Base-by-base conservation (phyloP, 2,113 vertebrate species). In the Pionites leucogaster region DNA sequence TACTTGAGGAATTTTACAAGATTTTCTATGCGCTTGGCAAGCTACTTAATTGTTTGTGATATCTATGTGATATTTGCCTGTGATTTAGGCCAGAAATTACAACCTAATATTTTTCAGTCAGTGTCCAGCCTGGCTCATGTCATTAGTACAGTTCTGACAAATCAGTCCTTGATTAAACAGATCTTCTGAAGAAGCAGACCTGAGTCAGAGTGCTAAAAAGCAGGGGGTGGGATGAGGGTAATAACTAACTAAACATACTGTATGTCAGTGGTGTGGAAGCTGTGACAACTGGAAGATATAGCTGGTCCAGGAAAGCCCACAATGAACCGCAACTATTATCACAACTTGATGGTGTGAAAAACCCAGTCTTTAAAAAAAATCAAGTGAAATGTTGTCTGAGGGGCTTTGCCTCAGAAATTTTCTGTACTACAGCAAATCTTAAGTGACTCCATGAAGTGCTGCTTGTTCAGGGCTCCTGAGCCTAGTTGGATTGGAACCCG, bases 341-440 rank as follows among this genome's bases (percentile, higher is more conserved):
- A 27, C 31, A 87, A 24, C 17, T 59, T 22, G 10, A 0, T 23
- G 7, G 4, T 41, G 25, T 76, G 37, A 70, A 57, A 10, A 28
- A 3, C 2, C 4, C 3, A 1, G 5, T 23, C 2, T 25, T 20
- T 24, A 10, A 11, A 27, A 50, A 46, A 62, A 57, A 1, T 63
- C 2, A 37, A 5, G 4, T 71, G 68, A 42, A 50, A 37, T 1
- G 2, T 13, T 57, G n/a, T 4, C 28, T 31, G 20, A 39, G 13
- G 13, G 4, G 4, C 9, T 79, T 75, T 29, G 2, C 27, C 8
- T n/a, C 13, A 18, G 28, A 37, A 23, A 10, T 3, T 44, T 89
- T 70, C 22, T 53, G 0, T 41, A 8, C 4, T 19, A 3, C 6
- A 68, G 2, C 9, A 59, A 24, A 39, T 20, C 19, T 83, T 53